A percentile compares a stretch with the other conserved stretches of the same genome.
phyloP scores from a whole-genome alignment of 2,888 invertebrate genomes.

The Drosophila melanosoma region DNA sequence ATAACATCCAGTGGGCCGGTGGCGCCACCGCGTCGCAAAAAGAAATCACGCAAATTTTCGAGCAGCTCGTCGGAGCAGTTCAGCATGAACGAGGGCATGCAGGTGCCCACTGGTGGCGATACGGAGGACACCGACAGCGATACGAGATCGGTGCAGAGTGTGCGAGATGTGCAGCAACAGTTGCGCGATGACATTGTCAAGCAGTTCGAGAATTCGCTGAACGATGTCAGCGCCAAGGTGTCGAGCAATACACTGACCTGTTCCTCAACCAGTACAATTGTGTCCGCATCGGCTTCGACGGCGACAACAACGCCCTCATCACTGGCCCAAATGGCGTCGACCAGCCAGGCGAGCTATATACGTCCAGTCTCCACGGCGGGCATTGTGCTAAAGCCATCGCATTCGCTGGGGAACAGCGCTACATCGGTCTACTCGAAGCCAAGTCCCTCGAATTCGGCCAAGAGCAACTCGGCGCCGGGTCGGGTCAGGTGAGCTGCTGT shows the following conservation, averaged over 20 bases:
- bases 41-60: slow-evolving; percentile 86
- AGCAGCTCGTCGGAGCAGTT: slow-evolving; percentile 84
- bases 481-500: slow-evolving; percentile 80
- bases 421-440: slow-evolving; percentile 85
- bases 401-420: slow-evolving; percentile 85
- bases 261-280: slow-evolving; percentile 81
- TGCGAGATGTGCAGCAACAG: slow-evolving; percentile 83
- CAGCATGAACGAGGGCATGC: slow-evolving; percentile 82
- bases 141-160: slow-evolving; percentile 82
- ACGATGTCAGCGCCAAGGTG: slow-evolving; percentile 85
- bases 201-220: slow-evolving; percentile 92
- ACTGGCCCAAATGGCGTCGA: slow-evolving; percentile 67
- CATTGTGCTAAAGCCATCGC: slow-evolving; percentile 83
- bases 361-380: slow-evolving; percentile 78
- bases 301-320: slow-evolving; percentile 74
- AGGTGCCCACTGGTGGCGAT: slow-evolving; percentile 76
- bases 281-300: slow-evolving; percentile 70
- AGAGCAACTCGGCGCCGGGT: slow-evolving; percentile 85
- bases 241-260: slow-evolving; percentile 60
- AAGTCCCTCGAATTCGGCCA: slow-evolving; percentile 85
- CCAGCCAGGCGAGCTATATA: slow-evolving; percentile 71
- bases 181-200: slow-evolving; percentile 83
- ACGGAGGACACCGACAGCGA: slow-evolving; percentile 83
- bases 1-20: slow-evolving; percentile 86
- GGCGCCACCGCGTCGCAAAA: slow-evolving; percentile 93